A percentile compares a stretch with the other conserved stretches of the same genome.
phyloP scores from a whole-genome alignment of 30 jellyfish, hydroid and myxozoan species.

The Hydractinia echinata region DNA sequence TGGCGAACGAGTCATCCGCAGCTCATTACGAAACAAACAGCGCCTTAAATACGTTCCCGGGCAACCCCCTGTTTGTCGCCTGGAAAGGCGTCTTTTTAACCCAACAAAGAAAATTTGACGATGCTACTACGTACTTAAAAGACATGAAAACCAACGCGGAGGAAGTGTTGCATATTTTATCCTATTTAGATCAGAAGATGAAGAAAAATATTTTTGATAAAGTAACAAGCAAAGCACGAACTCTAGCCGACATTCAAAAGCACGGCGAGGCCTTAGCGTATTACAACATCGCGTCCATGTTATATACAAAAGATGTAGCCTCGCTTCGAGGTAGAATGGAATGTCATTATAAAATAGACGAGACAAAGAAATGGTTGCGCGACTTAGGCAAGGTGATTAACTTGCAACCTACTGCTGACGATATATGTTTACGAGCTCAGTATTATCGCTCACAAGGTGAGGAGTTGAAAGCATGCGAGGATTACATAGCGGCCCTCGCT shows the following conservation, averaged over 20 bases:
- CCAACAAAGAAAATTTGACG: slow-evolving; percentile 12
- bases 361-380: slow-evolving; percentile 37
- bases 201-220: neutral
- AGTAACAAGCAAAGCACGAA: slow-evolving; percentile 36
- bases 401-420: slow-evolving; percentile 38
- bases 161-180: neutral
- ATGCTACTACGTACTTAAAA: neutral
- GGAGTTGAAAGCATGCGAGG: slow-evolving; percentile 66
- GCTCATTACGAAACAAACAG: neutral
- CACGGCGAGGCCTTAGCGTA: slow-evolving; percentile 44
- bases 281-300: slow-evolving; percentile 44
- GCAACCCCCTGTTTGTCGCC: neutral
- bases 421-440: slow-evolving; percentile 56
- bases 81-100: slow-evolving; percentile 1
- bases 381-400: slow-evolving; percentile 46
- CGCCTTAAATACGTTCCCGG: slow-evolving; percentile 12
- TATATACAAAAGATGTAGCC: slow-evolving; percentile 40
- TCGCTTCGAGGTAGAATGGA: slow-evolving; percentile 46
- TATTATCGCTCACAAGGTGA: slow-evolving; percentile 41
- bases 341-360: slow-evolving; percentile 37
- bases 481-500: slow-evolving; percentile 52
- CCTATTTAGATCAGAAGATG: neutral
- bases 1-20: neutral
- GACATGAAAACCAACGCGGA: neutral
- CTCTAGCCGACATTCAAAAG: slow-evolving; percentile 29